Base-by-base conservation (phyloP, 2,888 invertebrate species). In the Nephrotoma flavescens region DNA sequence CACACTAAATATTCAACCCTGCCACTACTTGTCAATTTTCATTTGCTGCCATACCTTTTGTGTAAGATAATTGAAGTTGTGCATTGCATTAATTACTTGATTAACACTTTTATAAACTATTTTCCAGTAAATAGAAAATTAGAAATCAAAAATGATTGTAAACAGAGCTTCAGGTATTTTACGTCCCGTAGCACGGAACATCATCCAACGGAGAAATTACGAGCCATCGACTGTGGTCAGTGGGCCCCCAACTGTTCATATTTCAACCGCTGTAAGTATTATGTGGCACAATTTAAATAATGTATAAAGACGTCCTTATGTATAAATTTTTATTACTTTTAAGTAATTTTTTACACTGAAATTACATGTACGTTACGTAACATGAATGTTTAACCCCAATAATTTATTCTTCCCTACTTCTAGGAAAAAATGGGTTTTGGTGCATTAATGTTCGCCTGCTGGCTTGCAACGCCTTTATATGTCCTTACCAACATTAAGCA, bases 221-320 rank as follows among this genome's bases (percentile, higher is more conserved):
- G 84, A 84, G 12, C 89, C 88, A 87, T 90, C 91, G 88, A 91
- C 91, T 42, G 91, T 90, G 31, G 88, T 91, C 6, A 89, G 90
- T 9, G 91, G 91, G 6, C 91, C 91, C 87, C 91, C 91, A 85
- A 90, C 90, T 4, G 88, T 90, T 71, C 90, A 90, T 87, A 83
- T 91, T 44, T 89, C 91, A 12, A 89, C 88, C 45, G 90, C 90
- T 86, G 91, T 91, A 89, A 91, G 91, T 91, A 45, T 45, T 86
- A 4, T 12, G 31, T 3, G 31, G 31, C 31, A 31, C 2, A 31
- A 9, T 4, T 9, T 83, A 83, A 41, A 83, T 83, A 41, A 15
- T 44, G 44, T 11, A 42, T 5, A 9, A 85, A 31, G n/a, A 19
- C 12, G 12, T 12, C 47, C 5, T 2, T 9, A 9, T 47, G 31